A percentile compares a stretch with the other conserved stretches of the same genome.
phyloP scores from a whole-genome alignment of 2,113 vertebrate species.

The Rhagologus leucostigma region DNA sequence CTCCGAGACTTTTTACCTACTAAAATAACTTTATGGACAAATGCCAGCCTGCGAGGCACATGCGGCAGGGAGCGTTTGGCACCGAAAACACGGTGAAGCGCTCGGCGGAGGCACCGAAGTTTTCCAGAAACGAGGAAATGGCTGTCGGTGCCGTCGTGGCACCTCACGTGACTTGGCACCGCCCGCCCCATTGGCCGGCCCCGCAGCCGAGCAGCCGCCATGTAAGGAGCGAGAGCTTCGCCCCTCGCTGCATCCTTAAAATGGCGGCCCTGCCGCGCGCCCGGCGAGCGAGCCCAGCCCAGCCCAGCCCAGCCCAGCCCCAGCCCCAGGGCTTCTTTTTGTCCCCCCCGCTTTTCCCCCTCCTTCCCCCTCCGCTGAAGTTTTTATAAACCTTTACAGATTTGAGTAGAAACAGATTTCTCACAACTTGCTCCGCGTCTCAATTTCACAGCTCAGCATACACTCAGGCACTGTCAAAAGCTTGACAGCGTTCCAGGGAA shows the following conservation, averaged over 20 bases:
- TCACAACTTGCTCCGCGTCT: conserved; percentile 78
- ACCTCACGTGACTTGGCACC: conserved; percentile 80
- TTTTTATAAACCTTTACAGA: conserved; percentile 77
- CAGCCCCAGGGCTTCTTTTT: conserved; percentile 5
- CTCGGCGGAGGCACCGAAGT: conserved; percentile 70
- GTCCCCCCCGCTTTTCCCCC: not conserved
- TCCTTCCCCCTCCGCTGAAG: conserved; percentile 41
- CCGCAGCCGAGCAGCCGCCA: conserved; percentile 83
- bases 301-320: not conserved
- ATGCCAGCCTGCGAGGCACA: conserved; percentile 76
- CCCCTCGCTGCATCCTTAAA: conserved; percentile 84
- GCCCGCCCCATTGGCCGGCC: conserved; percentile 80
- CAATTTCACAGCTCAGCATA: conserved; percentile 80
- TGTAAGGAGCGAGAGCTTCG: conserved; percentile 85
- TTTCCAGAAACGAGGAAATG: conserved; percentile 75
- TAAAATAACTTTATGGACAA: conserved; percentile 81
- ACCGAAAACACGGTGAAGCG: conserved; percentile 65
- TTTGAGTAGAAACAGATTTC: conserved; percentile 91
- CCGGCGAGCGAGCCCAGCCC: conserved; percentile 64
- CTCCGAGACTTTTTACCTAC: conserved; percentile 81
- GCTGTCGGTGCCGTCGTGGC: conserved; percentile 85
- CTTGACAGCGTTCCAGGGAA: conserved; percentile 88
- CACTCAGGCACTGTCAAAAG: conserved; percentile 81
- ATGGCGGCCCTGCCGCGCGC: conserved; percentile 79
- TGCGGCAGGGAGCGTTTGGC: conserved; percentile 70